Evolutionary conservation across 2,888 invertebrate species (phyloP), one percentile per base, ranked within the genome.

Genomic region (Chymomyza fuscimana): DNA sequence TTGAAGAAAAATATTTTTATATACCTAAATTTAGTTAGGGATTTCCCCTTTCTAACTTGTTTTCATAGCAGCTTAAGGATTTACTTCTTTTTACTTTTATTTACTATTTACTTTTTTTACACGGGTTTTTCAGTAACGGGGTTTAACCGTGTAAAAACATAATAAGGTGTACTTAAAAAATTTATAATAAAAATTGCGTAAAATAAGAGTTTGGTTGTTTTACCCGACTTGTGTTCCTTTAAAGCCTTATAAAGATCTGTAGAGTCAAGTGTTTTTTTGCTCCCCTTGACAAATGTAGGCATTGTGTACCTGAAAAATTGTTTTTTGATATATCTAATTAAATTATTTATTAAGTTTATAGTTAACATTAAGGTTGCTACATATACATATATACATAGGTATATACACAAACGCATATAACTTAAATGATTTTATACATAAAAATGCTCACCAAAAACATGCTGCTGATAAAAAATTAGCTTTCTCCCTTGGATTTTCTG

Each of bases 221-320:
- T 81, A 92, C 92, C 91, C 16, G 97, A 97, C 85, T 94, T 93
- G 90, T 97, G 97, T 19, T 92, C 92, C 58, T 92, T 92, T 59
- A 95, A 93, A 0, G 96, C 94, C 81, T 95, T 94, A 86, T 95
- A 95, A 58, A 97, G 92, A 92, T 97, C 97, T 36, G 94, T 93
- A 36, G 95, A 93, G 79, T 95, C 95, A 66, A 97, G 91, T 64
- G 95, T 94, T 82, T 95, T 94, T 65, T 93, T 93, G 82, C 94
- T 94, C 0, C 97, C 97, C 89, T 94, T 94, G 79, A 94, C 94
- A 91, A 97, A 97, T 80, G 96, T 92, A 5, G 94, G 95, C 84
- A 96, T 92, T 65, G 96, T 95, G 94, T 97, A 97, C 92, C 95
- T 95, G 87, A 56, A 69, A 46, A 15, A 36, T 36, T 15, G 22